Evolutionary conservation across 1,140 invertebrate genomes (phyloP), one percentile per base, ranked within the genome.

Genomic region (Habropoda laboriosa): DNA sequence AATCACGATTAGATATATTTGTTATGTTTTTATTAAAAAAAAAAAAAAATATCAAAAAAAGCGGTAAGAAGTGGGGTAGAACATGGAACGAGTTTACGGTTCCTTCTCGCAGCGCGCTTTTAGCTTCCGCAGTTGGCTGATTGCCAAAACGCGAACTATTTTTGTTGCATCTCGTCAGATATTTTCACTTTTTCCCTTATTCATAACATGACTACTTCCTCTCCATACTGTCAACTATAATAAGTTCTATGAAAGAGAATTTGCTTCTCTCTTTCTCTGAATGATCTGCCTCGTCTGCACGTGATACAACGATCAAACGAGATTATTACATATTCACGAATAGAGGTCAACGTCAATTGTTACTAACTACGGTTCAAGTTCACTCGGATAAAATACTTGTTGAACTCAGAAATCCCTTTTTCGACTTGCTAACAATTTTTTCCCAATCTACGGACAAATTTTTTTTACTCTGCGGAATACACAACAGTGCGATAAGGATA

Each of bases 291-390:
- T 42, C 16, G 8, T 38, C n/a, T 24, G 5, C 18, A 13, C n/a
- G n/a, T 13, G 13, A 13, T 4, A 40, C n/a, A 27, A 61, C 3
- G n/a, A 27, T 42, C 40, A 45, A 58, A 58, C n/a, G n/a, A 3
- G 5, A 27, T 58, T n/a, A 21, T 49, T 21, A 49, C 24, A 64
- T 57, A 21, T 55, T 64, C 40, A 27, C 16, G 49, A 30, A 72
- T 13, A 58, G n/a, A n/a, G 78, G 73, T 87, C 75, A 83, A 53
- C 72, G 27, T 75, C 83, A 88, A 86, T 86, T 87, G 70, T 80
- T 81, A 51, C 61, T 87, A 89, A 89, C 55, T 87, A 60, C 49
- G 49, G 74, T 88, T 87, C 82, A 89, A 85, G 80, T 85, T 85
- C 79, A 82, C 30, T 61, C 49, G 68, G 16, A 35, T 57, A 51